A percentile compares a stretch with the other conserved stretches of the same genome.
Evolutionary conservation across 1,140 invertebrate species (phyloP).

Genomic region (Papilio dardanus): DNA sequence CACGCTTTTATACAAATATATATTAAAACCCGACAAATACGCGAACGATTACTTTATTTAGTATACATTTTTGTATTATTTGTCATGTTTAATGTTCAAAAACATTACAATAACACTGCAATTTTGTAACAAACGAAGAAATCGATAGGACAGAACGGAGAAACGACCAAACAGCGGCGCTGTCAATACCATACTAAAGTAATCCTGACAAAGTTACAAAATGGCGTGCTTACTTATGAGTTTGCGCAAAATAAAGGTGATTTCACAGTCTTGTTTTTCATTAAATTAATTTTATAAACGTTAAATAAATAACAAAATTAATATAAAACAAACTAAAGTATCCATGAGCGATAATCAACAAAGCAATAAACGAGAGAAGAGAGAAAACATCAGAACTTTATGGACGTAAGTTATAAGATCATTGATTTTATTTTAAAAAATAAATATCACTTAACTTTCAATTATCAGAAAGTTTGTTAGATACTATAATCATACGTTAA

Average conservation of each 20-base stretch:
- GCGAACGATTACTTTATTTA: conserved; percentile 36
- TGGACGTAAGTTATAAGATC: background rate
- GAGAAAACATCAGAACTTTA: background rate
- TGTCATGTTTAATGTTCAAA: conserved; percentile 51
- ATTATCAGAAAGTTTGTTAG: too few species aligned
- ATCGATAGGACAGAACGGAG: conserved; percentile 53
- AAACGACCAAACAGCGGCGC: conserved; percentile 42
- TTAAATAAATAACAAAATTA: background rate
- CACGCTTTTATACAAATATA: conserved; percentile 23
- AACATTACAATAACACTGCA: conserved; percentile 67
- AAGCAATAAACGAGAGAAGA: background rate
- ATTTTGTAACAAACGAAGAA: conserved; percentile 35
- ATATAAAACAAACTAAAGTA: background rate
- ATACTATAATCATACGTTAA: too few species aligned
- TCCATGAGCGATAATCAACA: background rate
- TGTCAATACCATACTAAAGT: conserved; percentile 60
- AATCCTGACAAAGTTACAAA: conserved; percentile 50
- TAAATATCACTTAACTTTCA: too few species aligned
- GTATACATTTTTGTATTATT: conserved; percentile 41
- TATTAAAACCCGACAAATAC: conserved; percentile 45
- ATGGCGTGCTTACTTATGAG: conserved; percentile 57
- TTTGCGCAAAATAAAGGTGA: conserved; percentile 60
- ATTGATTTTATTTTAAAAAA: background rate
- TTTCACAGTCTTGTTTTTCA: conserved; percentile 42
- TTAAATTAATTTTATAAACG: background rate